These are phyloP conservation scores for Thamnophis sirtalis DNA, from an alignment of 2,113 vertebrate species.

Conservation along the genomic window DNA sequence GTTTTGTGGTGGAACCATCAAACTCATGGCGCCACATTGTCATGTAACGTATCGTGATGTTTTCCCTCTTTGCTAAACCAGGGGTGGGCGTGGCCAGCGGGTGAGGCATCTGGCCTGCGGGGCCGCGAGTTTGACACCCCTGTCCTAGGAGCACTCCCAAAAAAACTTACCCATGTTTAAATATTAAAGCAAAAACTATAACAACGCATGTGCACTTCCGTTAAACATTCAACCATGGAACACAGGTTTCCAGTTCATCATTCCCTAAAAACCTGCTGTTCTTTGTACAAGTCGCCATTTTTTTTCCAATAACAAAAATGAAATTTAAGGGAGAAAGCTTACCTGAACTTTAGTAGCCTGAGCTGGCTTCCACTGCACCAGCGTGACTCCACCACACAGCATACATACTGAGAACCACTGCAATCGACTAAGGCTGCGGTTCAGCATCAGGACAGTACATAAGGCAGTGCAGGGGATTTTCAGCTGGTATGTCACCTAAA, in stretches of 20 bases:
- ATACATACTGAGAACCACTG: slow-evolving; percentile 96
- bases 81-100: no score
- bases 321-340: slow-evolving; percentile 30
- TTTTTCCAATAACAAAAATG: accelerated
- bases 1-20: no score
- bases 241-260: not conserved
- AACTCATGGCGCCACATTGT: no score
- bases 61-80: no score
- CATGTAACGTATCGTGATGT: no score
- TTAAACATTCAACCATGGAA: not conserved
- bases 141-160: not conserved
- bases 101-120: no score
- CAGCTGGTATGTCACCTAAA: slow-evolving; percentile 92
- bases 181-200: not conserved
- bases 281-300: not conserved
- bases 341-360: slow-evolving; percentile 90
- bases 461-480: slow-evolving; percentile 97
- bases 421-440: slow-evolving; percentile 82
- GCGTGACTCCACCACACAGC: slow-evolving; percentile 86
- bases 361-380: slow-evolving; percentile 90
- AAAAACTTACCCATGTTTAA: not conserved
- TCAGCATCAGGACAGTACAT: slow-evolving; percentile 93
- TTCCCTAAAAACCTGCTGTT: not conserved
- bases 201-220: not conserved
- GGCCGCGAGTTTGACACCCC: no score